These are phyloP conservation scores for Acridotheres tristis DNA, from an alignment of 2,797 vertebrate species.

Conservation along the genomic window DNA sequence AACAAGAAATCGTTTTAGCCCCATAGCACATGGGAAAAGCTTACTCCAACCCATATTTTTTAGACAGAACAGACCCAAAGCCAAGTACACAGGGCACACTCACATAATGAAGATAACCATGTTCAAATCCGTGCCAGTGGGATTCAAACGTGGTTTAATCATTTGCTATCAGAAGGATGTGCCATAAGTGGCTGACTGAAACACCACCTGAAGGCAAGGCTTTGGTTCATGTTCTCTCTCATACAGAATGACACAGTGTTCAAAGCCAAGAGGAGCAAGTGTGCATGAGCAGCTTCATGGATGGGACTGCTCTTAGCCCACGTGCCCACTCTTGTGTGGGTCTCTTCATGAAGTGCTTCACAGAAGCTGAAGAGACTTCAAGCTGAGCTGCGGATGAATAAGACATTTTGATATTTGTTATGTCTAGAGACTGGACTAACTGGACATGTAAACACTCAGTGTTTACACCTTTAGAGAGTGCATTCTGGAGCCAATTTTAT, in stretches of 20 bases:
- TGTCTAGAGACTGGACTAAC: neutral
- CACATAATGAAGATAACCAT: neutral
- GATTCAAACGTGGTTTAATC: neutral
- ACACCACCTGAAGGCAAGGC: neutral
- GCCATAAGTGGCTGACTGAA: neutral
- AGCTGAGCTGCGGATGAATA: neutral
- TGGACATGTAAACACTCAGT: neutral
- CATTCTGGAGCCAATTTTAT: neutral
- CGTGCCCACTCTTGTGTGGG: fast-evolving
- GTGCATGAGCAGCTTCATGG: fast-evolving
- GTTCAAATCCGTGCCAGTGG: neutral
- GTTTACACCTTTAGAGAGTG: neutral
- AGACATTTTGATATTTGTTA: neutral
- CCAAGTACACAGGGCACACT: neutral
- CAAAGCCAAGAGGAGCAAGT: fast-evolving
- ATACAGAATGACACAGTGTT: neutral
- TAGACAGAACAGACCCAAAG: neutral
- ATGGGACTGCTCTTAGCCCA: neutral
- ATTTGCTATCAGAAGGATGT: neutral
- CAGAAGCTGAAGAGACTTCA: neutral
- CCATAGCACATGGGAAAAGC: no score
- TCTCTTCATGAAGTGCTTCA: neutral
- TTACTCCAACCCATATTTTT: neutral
- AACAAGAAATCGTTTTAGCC: no score
- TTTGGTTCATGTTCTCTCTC: neutral